Evolutionary conservation across 2,113 vertebrate species (phyloP).

Genomic region (Pelobates fuscus): DNA sequence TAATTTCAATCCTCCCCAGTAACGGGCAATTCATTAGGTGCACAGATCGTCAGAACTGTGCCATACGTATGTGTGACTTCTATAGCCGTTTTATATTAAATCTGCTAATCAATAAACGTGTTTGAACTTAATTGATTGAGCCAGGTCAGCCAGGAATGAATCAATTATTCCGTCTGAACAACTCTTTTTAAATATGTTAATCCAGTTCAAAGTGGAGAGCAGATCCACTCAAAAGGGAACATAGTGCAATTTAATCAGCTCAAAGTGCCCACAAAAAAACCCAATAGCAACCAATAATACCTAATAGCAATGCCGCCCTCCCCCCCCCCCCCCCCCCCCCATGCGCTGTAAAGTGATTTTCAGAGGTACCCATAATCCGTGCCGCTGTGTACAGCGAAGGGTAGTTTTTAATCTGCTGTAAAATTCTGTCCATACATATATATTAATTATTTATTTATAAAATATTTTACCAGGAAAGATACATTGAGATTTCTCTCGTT

Average conservation of each 20-base stretch:
- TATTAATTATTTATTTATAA: too few species aligned
- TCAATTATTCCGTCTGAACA: slow-evolving; percentile 56
- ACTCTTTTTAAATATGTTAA: slow-evolving; percentile 49
- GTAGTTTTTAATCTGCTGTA: too few species aligned
- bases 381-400: too few species aligned
- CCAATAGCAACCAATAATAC: slow-evolving; percentile 41
- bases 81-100: slow-evolving; percentile 49
- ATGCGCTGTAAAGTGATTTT: too few species aligned
- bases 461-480: too few species aligned
- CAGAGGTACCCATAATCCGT: too few species aligned
- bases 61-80: slow-evolving; percentile 46
- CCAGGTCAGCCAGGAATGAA: slow-evolving; percentile 43
- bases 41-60: slow-evolving; percentile 34
- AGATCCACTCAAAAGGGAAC: slow-evolving; percentile 30
- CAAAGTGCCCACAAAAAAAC: slow-evolving; percentile 29
- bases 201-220: slow-evolving; percentile 35
- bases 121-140: slow-evolving; percentile 49
- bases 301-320: too few species aligned
- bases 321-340: too few species aligned
- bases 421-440: too few species aligned
- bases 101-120: slow-evolving; percentile 42
- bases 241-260: slow-evolving; percentile 43
- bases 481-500: too few species aligned
- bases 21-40: slow-evolving; percentile 36
- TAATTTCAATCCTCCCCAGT: slow-evolving; percentile 27